Evolutionary conservation across 2,888 invertebrate genomes (phyloP).

Genomic region (Netelia virgata): DNA sequence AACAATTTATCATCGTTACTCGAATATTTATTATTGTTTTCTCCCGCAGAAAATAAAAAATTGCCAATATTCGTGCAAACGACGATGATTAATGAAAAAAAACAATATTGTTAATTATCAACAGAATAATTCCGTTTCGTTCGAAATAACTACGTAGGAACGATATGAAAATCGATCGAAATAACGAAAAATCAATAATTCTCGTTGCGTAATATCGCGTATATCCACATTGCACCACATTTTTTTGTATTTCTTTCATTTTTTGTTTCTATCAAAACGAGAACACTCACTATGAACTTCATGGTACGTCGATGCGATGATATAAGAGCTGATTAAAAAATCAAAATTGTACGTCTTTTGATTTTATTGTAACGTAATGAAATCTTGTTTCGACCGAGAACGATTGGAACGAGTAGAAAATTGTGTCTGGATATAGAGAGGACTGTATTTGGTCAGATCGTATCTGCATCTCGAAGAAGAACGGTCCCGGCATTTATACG

Average conservation of each 20-base stretch:
- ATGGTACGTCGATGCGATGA: constrained; percentile 71
- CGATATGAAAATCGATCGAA: not conserved
- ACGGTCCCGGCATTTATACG: constrained; percentile 81
- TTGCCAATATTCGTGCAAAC: not conserved
- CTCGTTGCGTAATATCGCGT: constrained; percentile 26
- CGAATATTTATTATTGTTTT: constrained; percentile 55
- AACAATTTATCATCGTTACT: not conserved
- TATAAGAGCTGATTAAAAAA: not conserved
- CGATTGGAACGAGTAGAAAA: not conserved
- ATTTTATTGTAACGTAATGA: constrained; percentile 4
- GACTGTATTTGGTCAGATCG: constrained; percentile 79
- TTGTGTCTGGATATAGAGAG: constrained; percentile 50
- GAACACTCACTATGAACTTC: constrained; percentile 82
- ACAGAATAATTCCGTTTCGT: not conserved
- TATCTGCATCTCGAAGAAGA: constrained; percentile 79
- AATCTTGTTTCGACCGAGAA: constrained; percentile 34
- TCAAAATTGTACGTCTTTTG: constrained; percentile 19
- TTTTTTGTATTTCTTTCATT: constrained; percentile 27
- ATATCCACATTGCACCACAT: constrained; percentile 60
- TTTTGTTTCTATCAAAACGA: constrained; percentile 8
- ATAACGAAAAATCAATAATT: constrained; percentile 14
- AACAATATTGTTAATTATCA: not conserved
- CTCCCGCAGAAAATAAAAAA: not conserved
- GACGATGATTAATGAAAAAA: not conserved
- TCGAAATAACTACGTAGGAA: not conserved